Percentiles rank a stretch among this genome's conserved stretches.
Conservation (phyloP, 2,888 invertebrate genomes). For the Dromius quadrimaculatus region DNA sequence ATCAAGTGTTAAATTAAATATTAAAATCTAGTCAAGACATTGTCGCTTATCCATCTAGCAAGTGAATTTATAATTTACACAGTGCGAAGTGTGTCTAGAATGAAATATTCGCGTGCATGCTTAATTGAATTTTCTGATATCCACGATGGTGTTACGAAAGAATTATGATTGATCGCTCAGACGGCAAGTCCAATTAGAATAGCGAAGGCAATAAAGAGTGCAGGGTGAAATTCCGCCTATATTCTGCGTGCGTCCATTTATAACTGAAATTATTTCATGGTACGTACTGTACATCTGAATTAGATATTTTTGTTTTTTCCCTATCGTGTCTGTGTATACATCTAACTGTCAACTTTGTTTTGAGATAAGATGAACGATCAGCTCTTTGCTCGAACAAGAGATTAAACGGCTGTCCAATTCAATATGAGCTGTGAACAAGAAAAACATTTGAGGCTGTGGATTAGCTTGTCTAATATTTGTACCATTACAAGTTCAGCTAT, state of each 20-base stretch:
- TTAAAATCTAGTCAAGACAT: slow-evolving; percentile 4
- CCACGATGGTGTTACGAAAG: slow-evolving; percentile 24
- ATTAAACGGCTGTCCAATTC: slow-evolving; percentile 46
- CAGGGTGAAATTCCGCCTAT: slow-evolving; percentile 13
- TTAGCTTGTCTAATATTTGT: too few species aligned
- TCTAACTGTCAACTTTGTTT: slow-evolving; percentile 38
- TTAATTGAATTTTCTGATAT: slow-evolving; percentile 47
- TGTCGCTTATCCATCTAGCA: not conserved
- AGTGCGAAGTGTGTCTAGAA: slow-evolving; percentile 20
- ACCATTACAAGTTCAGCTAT: too few species aligned
- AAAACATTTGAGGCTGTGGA: too few species aligned
- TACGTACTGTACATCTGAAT: slow-evolving; percentile 5
- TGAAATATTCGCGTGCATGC: slow-evolving; percentile 41
- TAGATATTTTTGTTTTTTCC: slow-evolving; percentile 20
- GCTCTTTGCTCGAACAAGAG: slow-evolving; percentile 40
- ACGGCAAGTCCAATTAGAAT: slow-evolving; percentile 35
- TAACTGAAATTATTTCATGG: too few species aligned
- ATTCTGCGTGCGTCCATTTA: slow-evolving; percentile 6
- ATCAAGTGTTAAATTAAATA: slow-evolving; percentile 11
- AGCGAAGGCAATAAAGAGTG: not conserved
- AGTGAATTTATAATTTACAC: slow-evolving; percentile 1
- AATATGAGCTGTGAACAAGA: slow-evolving; percentile 43
- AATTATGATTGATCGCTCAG: slow-evolving; percentile 42
- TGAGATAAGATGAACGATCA: slow-evolving; percentile 46
- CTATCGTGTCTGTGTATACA: slow-evolving; percentile 28